Conservation (phyloP, 2,888 invertebrate genomes). For the Anaspis maculata region DNA sequence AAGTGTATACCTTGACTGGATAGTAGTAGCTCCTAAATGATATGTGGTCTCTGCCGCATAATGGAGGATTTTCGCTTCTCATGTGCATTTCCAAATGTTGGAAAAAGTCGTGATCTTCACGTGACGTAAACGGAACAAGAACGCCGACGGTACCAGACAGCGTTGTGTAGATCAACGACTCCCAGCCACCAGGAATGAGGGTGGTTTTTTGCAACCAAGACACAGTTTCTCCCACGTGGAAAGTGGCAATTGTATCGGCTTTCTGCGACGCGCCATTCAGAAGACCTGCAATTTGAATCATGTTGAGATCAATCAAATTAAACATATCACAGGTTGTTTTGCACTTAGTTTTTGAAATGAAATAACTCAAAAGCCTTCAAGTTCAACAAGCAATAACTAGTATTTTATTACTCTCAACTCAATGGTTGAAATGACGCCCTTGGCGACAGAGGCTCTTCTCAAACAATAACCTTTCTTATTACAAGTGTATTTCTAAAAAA, state of each 20-base stretch:
- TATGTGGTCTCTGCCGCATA: constrained; percentile 95
- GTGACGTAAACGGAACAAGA: constrained; percentile 86
- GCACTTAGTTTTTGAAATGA: too few relatives aligned
- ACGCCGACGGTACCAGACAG: constrained; percentile 91
- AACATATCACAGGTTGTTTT: too few relatives aligned
- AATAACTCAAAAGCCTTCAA: too few relatives aligned
- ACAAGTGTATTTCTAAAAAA: too few relatives aligned
- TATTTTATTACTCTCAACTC: too few relatives aligned
- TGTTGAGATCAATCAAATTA: background rate
- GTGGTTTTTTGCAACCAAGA: constrained; percentile 89
- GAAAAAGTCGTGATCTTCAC: constrained; percentile 98
- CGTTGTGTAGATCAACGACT: constrained; percentile 93
- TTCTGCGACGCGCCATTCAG: constrained; percentile 97
- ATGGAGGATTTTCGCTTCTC: constrained; percentile 91
- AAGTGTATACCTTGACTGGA: constrained; percentile 72
- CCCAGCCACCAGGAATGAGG: constrained; percentile 94
- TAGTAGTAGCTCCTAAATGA: constrained; percentile 96
- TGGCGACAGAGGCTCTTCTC: too few relatives aligned
- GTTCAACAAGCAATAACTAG: too few relatives aligned
- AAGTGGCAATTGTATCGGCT: constrained; percentile 84
- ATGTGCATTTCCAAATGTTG: constrained; percentile 99
- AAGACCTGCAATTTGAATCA: constrained; percentile 67
- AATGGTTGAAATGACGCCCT: too few relatives aligned
- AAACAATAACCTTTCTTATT: too few relatives aligned
- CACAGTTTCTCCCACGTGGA: constrained; percentile 93